Percentiles rank a stretch among this genome's conserved stretches.
phyloP scores from a whole-genome alignment of 2,113 vertebrate genomes.

The Tetrax tetrax region DNA sequence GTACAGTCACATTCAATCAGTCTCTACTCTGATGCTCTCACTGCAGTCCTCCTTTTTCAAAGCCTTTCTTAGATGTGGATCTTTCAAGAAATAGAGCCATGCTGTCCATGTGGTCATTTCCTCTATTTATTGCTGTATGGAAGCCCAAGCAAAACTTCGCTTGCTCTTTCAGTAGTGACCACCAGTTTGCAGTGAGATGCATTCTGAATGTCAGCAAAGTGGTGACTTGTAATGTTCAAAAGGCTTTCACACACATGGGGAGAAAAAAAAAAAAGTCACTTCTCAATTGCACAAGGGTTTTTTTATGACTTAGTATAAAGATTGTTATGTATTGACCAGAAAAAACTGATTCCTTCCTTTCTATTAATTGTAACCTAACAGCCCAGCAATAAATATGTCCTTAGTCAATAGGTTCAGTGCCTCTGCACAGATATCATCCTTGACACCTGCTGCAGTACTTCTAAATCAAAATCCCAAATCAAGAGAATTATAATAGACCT shows the following conservation, averaged over 20 bases:
- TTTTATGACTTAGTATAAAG: not conserved
- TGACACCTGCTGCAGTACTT: not conserved
- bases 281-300: not conserved
- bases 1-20: not conserved
- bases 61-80: not conserved
- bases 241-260: not conserved
- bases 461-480: not conserved
- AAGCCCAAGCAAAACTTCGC: not conserved
- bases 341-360: not conserved
- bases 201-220: not conserved
- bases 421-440: not conserved
- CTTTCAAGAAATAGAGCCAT: not conserved
- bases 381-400: not conserved
- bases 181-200: not conserved
- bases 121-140: not conserved
- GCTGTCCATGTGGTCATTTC: not conserved
- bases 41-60: not conserved
- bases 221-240: not conserved
- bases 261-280: not conserved
- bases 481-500: not conserved
- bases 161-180: not conserved
- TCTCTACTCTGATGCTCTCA: not conserved
- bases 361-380: not conserved
- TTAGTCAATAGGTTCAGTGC: not conserved
- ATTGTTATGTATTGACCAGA: not conserved